A percentile compares a stretch with the other conserved stretches of the same genome.
Conservation (phyloP, 1,140 invertebrate species). For the Chrysomallon squamiferum region DNA sequence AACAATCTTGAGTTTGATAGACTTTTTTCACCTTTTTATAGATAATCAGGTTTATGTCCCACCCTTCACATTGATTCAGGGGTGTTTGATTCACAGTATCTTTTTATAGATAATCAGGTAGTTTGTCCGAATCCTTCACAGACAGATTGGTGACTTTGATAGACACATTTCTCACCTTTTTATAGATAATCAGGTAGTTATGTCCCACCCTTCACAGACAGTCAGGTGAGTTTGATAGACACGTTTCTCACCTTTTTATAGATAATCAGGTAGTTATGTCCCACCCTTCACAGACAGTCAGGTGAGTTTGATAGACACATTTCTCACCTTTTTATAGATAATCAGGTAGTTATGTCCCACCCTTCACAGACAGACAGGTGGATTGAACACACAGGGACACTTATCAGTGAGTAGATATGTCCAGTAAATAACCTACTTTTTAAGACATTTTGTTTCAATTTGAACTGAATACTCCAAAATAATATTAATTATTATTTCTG, state of each 20-base stretch:
- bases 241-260: constrained; percentile 88
- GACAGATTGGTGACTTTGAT: constrained; percentile 75
- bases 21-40: no score
- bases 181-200: constrained; percentile 77
- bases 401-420: constrained; percentile 71
- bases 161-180: constrained; percentile 91
- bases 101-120: constrained; percentile 64
- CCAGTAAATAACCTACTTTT: no score
- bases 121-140: constrained; percentile 58
- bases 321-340: constrained; percentile 88
- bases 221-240: constrained; percentile 76
- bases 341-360: constrained; percentile 64
- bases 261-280: constrained; percentile 73
- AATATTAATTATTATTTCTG: no score
- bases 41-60: no score
- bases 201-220: constrained; percentile 48
- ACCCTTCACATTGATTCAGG: constrained; percentile 62
- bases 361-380: constrained; percentile 53
- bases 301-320: constrained; percentile 84
- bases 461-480: no score
- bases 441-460: no score
- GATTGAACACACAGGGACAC: constrained; percentile 88
- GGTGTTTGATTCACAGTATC: constrained; percentile 59
- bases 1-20: no score
- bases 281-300: constrained; percentile 51